Percentiles rank a stretch among this genome's conserved stretches.
phyloP scores from a whole-genome alignment of 2,797 vertebrate genomes.

The Gallinago nigripennis region DNA sequence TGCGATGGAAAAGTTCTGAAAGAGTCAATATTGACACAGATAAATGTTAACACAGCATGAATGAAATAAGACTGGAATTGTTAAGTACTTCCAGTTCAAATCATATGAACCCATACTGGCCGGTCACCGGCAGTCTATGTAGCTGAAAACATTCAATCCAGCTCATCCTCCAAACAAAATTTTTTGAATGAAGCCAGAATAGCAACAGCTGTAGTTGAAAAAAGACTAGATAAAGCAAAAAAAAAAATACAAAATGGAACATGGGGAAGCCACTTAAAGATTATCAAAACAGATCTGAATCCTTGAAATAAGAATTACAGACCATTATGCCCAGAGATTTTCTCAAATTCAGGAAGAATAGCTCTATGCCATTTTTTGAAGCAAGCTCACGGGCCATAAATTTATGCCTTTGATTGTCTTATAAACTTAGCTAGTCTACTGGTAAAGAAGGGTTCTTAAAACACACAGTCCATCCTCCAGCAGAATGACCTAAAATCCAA shows the following conservation, averaged over 20 bases:
- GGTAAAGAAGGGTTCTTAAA: not conserved
- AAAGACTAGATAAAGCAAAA: not conserved
- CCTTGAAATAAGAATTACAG: not conserved
- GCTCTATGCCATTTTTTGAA: not conserved
- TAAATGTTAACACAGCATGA: not conserved
- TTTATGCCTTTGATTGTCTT: not conserved
- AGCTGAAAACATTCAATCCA: not conserved
- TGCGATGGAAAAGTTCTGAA: not conserved
- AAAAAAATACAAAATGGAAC: not conserved
- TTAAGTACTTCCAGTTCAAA: not conserved
- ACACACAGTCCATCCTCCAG: not conserved
- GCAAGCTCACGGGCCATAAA: not conserved
- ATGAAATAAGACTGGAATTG: not conserved
- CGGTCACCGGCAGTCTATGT: not conserved
- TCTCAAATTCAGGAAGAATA: not conserved
- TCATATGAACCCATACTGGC: not conserved
- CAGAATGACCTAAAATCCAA: not conserved
- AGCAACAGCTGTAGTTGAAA: not conserved
- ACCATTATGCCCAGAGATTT: not conserved
- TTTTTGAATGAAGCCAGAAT: not conserved
- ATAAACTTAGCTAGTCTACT: not conserved
- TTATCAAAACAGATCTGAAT: not conserved
- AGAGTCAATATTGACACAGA: not conserved
- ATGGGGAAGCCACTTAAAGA: not conserved
- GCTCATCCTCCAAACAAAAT: not conserved